Base-by-base conservation (phyloP, 1,140 invertebrate genomes). In the Octopus bimaculoides region DNA sequence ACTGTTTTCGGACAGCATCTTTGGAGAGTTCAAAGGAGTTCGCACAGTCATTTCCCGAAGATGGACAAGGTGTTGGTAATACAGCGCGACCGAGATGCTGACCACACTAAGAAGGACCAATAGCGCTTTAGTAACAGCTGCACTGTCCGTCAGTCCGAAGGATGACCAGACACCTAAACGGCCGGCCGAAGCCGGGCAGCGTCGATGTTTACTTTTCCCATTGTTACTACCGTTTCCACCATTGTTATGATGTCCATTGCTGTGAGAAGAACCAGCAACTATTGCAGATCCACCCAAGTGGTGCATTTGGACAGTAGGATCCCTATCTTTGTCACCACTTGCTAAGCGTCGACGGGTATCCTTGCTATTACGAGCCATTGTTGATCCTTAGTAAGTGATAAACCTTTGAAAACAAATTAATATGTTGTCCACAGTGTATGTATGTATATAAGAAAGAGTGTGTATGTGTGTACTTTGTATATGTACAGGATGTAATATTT, bases 21-120 rank as follows among this genome's bases (percentile, higher is more conserved):
- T 95, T 81, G 93, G 92, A 74, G 93, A 92, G 86, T 94, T 92
- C 79, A 95, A 93, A 0, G 96, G 74, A 8, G 74, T 75, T 9
- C 74, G 74, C 14, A 75, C 74, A n/a, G 17, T 71, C 66, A 71
- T 71, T 17, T 71, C 66, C 14, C 66, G 17, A 6, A 17, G 26
- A 14, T 71, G 14, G 14, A 71, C 5, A 14, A 71, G 26, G 26
- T 71, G 14, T 71, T 71, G 66, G 66, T 71, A 71, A 71, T 71
- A 71, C 5, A 71, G 66, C 14, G 66, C 66, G 17, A 71, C 66
- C 14, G 66, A 71, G 26, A 71, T 71, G 66, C 66, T 71, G 66
- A 14, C 26, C 17, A 71, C 14, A 17, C 66, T 71, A 71, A 71
- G 17, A 71, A 9, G 26, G 17, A 71, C 17, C 26, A 71, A 71